Base-by-base conservation (phyloP, 2,797 vertebrate genomes). In the Cyprinella venusta region DNA sequence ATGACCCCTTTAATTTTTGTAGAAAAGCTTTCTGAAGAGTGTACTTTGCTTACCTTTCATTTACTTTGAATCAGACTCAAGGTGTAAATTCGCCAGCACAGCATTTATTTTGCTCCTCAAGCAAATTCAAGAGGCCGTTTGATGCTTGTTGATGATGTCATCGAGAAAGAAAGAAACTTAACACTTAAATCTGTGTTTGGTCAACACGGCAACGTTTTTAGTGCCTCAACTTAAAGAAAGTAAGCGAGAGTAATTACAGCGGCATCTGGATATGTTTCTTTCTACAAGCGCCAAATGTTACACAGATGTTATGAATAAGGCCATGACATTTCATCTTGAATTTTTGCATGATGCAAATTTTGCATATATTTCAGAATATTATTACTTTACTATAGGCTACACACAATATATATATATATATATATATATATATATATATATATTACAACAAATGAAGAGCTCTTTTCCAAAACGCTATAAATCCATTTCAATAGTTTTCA, bases 121-220 rank as follows among this genome's bases (percentile, higher is more conserved):
- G 82, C 72, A 77, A 78, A 81, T 42, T 81, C 33, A n/a, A 48
- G 24, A 68, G 72, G 30, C 26, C 26, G 45, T 74, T 86, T 61
- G 63, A 24, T 59, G 61, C 79, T 77, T 64, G 54, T 64, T 78
- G 56, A 48, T 76, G 79, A 77, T 38, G 45, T 50, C 59, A 74
- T 79, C 8, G n/a, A 75, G 42, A 56, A 79, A 67, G 50, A 80
- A 81, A 71, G 85, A 71, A 84, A 86, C 82, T 59, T 63, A 79
- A 86, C 61, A 74, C 85, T 81, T 68, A 84, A 84, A 86, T 64
- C 67, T 45, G 69, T 81, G 80, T 81, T 86, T 69, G 61, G 78
- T 74, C 82, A 86, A 83, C 64, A 78, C 21, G 64, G 75, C 67
- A 50, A 84, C 54, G 79, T 78, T 86, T 84, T 72, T 81, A 54